Evolutionary conservation across 30 jellyfish, hydroid and myxozoan genomes (phyloP), one percentile per base, ranked within the genome.

Genomic region (Hydra vulgaris): DNA sequence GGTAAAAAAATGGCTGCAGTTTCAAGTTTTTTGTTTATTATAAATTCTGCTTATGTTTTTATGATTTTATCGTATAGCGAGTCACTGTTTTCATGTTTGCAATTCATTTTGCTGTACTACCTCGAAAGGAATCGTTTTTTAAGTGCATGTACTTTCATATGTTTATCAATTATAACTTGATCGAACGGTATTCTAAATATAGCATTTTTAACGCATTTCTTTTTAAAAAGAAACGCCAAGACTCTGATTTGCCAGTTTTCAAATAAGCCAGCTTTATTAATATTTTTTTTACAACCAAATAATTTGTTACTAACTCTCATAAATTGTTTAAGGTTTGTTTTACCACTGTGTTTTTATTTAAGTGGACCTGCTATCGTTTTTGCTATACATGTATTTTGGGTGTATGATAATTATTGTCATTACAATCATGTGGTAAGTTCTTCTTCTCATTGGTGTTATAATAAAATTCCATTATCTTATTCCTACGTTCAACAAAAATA

Each of bases 21-120:
- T 19, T 53, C 94, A 0, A 78, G 74, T 25, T 27, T 92, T 26
- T 54, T 87, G 54, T 87, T 87, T 82, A 72, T 87, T 67, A 7
- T 84, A 22, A 92, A 92, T 78, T 96, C 98, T 18, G 98, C 98
- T 23, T 86, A 84, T 81, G 88, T 92, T 7, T 92, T 92, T 53
- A 71, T 77, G 81, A 27, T 81, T 56, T 84, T 95, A 19, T 73
- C 86, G 26, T 92, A 92, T 81, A 67, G 92, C 0, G 98, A 92
- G 67, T 71, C 95, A 0, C 26, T 80, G 85, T 92, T 70, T 78
- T 74, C 73, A 17, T 66, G 77, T 55, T 77, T 83, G 19, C 95
- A 87, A 40, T 84, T 92, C 27, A 72, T 70, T 16, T 86, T 84
- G 26, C 73, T 92, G 77, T 92, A 72, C 27, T 26, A 19, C 26